Conservation (phyloP, 1,140 invertebrate species). For the Formica selysi region DNA sequence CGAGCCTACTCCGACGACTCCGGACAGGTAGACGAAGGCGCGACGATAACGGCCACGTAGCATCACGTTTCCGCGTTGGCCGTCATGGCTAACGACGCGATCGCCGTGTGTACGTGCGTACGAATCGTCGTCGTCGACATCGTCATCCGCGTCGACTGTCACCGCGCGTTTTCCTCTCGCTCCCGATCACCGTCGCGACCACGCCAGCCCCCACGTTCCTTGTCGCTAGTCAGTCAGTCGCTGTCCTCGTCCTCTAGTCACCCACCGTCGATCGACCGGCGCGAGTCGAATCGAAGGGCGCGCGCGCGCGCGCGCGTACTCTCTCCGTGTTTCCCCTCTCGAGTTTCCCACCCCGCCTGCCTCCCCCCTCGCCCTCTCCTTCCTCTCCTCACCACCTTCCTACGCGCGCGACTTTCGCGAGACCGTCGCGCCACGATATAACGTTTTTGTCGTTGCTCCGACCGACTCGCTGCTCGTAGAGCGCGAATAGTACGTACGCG, state of each 20-base stretch:
- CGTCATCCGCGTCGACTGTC: constrained; percentile 21
- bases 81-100: constrained; percentile 44
- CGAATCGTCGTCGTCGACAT: background rate
- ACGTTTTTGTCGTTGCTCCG: constrained; percentile 56
- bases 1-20: constrained; percentile 54
- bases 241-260: constrained; percentile 44
- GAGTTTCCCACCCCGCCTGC: constrained; percentile 15
- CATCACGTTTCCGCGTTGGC: constrained; percentile 65
- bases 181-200: constrained; percentile 27
- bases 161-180: background rate
- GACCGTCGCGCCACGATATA: constrained; percentile 66
- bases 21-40: constrained; percentile 55
- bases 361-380: background rate
- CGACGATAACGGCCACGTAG: constrained; percentile 65
- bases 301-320: constrained; percentile 65
- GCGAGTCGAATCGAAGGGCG: constrained; percentile 59
- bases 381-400: background rate
- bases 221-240: constrained; percentile 28
- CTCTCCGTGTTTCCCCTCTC: constrained; percentile 30
- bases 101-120: constrained; percentile 15
- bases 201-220: constrained; percentile 23
- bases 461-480: constrained; percentile 40
- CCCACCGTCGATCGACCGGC: constrained; percentile 73
- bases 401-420: constrained; percentile 37
- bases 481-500: background rate